phyloP scores from a whole-genome alignment of 1,140 invertebrate genomes.

The Papilio polyxenes region DNA sequence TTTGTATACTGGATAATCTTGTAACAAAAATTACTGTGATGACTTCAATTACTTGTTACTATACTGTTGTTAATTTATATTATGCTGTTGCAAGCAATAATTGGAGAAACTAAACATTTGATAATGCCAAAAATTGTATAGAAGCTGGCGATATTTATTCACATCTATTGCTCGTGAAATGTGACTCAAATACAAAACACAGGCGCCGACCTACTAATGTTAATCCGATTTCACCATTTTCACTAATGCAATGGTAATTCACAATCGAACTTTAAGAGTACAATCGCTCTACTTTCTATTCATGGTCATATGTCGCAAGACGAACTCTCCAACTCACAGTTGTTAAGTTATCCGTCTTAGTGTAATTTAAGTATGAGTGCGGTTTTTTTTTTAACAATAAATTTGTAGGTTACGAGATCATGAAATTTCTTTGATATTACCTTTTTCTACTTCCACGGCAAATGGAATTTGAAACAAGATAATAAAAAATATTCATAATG shows the following conservation, averaged over 20 bases:
- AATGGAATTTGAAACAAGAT: slow-evolving; percentile 8
- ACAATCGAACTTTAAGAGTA: slow-evolving; percentile 42
- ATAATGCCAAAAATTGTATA: background rate
- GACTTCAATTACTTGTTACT: too few relatives aligned
- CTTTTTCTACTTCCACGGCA: background rate
- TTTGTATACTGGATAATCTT: too few relatives aligned
- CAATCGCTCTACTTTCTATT: slow-evolving; percentile 63
- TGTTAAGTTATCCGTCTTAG: background rate
- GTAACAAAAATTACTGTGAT: too few relatives aligned
- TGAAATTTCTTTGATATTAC: background rate
- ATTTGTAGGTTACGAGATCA: background rate
- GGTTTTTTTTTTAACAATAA: background rate
- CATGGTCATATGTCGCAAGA: slow-evolving; percentile 45
- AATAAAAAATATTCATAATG: background rate
- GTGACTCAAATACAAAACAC: slow-evolving; percentile 29
- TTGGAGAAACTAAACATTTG: background rate
- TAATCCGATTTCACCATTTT: slow-evolving; percentile 54
- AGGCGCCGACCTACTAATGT: slow-evolving; percentile 33
- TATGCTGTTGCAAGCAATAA: too few relatives aligned
- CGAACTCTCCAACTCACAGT: background rate
- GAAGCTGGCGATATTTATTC: slow-evolving; percentile 3
- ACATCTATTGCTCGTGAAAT: slow-evolving; percentile 24
- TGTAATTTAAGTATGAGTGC: background rate
- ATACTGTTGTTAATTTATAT: too few relatives aligned
- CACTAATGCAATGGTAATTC: slow-evolving; percentile 52